A percentile compares a stretch with the other conserved stretches of the same genome.
phyloP scores from a whole-genome alignment of 1,140 invertebrate species.

The Ditylenchus dipsaci region DNA sequence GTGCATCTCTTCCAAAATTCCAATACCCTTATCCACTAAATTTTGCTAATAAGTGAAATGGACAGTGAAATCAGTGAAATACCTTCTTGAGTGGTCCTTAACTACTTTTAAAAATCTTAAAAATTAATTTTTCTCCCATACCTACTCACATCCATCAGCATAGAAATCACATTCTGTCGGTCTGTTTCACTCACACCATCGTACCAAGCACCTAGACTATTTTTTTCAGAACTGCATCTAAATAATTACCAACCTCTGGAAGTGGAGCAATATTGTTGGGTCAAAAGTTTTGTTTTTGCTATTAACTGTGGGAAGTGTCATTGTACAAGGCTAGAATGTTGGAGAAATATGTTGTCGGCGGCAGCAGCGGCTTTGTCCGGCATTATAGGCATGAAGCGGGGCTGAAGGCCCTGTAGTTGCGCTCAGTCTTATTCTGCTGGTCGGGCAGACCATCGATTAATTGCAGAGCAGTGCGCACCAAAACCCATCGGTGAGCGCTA shows the following conservation, averaged over 20 bases:
- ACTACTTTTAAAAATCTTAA: too few relatives aligned
- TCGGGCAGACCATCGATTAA: background rate
- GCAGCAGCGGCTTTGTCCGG: background rate
- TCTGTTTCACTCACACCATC: conserved; percentile 1
- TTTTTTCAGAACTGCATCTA: background rate
- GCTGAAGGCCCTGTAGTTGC: conserved; percentile 1
- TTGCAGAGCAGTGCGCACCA: conserved; percentile 1
- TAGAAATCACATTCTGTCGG: background rate
- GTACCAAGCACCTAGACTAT: background rate
- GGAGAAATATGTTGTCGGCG: background rate
- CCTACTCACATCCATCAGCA: conserved; percentile 10
- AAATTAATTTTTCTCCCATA: background rate
- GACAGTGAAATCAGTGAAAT: too few relatives aligned
- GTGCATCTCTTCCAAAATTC: background rate
- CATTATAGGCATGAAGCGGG: conserved; percentile 13
- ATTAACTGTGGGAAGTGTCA: background rate
- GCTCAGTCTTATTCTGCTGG: background rate
- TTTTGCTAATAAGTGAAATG: too few relatives aligned
- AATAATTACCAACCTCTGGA: background rate
- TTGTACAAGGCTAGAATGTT: conserved; percentile 7
- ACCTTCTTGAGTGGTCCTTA: too few relatives aligned
- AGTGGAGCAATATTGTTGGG: conserved; percentile 1
- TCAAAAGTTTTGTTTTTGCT: background rate
- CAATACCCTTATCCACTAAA: background rate
- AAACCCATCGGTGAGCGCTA: conserved; percentile 7